Evolutionary conservation across 2,113 vertebrate species (phyloP).

Genomic region (Eurystomus gularis): DNA sequence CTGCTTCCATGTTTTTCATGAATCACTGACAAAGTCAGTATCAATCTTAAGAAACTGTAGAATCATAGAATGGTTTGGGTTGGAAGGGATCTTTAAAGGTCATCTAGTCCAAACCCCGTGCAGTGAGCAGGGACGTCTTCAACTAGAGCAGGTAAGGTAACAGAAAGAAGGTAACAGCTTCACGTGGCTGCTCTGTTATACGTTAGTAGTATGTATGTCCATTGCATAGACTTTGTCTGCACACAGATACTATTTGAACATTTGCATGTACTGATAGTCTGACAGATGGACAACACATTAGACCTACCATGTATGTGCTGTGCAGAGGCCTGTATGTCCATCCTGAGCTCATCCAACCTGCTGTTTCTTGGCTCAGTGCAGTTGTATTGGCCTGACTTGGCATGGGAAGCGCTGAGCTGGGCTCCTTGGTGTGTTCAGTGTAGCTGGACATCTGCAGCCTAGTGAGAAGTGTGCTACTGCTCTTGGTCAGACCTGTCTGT

Average conservation of each 20-base stretch:
- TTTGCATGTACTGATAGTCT: background rate
- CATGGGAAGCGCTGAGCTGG: background rate
- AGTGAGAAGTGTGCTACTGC: background rate
- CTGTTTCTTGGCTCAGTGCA: background rate
- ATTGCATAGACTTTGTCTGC: background rate
- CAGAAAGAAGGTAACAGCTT: background rate
- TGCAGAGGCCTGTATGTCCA: background rate
- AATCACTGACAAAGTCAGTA: background rate
- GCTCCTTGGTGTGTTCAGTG: background rate
- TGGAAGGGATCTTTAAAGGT: background rate
- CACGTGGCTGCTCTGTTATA: background rate
- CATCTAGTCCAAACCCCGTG: background rate
- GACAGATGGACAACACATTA: background rate
- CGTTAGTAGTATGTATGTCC: accelerated
- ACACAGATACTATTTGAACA: background rate
- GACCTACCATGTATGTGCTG: background rate
- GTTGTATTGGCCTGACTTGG: background rate
- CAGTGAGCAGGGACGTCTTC: background rate
- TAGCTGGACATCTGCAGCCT: background rate
- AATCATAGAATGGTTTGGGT: background rate
- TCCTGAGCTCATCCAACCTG: background rate
- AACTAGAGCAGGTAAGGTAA: background rate
- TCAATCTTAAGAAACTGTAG: background rate
- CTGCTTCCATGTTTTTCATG: background rate
- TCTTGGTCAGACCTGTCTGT: background rate